Evolutionary conservation across 1,140 invertebrate species (phyloP).

Genomic region (Zaprionus ghesquierei): DNA sequence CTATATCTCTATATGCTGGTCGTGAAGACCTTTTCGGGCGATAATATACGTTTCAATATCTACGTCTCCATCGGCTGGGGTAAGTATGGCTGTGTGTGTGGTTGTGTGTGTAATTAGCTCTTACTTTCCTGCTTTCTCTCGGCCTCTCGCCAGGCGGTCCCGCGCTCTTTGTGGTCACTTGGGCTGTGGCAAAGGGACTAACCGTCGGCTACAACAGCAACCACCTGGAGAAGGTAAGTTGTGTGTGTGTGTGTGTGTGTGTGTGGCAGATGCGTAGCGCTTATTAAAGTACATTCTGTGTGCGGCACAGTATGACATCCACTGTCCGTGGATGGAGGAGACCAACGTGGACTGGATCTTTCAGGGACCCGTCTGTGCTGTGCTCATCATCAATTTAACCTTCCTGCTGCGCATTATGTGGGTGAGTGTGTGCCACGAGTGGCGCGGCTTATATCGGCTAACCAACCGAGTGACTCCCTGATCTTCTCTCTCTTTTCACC

Average conservation of each 20-base stretch:
- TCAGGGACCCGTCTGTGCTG: conserved; percentile 88
- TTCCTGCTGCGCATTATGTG: conserved; percentile 96
- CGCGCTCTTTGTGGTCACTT: conserved; percentile 87
- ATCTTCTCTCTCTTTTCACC: neutral
- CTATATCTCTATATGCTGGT: conserved; percentile 97
- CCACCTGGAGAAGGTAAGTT: conserved; percentile 49
- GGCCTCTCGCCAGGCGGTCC: conserved; percentile 85
- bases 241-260: neutral
- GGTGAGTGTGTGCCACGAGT: conserved; percentile 86
- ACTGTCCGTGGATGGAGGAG: conserved; percentile 89
- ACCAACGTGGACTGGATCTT: conserved; percentile 91
- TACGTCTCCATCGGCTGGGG: conserved; percentile 96
- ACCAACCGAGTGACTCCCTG: neutral
- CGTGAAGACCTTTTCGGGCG: conserved; percentile 94
- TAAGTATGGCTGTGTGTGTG: conserved; percentile 84
- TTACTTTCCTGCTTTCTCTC: neutral
- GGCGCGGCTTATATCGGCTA: neutral
- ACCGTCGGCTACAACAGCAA: conserved; percentile 73
- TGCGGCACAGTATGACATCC: conserved; percentile 60
- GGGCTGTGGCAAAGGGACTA: conserved; percentile 87
- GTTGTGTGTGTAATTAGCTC: conserved; percentile 35
- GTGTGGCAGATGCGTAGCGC: neutral
- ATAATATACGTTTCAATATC: conserved; percentile 94
- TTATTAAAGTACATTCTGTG: conserved; percentile 20
- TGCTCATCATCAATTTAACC: conserved; percentile 91